Evolutionary conservation across 2,888 invertebrate genomes (phyloP), one percentile per base, ranked within the genome.

Genomic region (Perizoma affinitatum): DNA sequence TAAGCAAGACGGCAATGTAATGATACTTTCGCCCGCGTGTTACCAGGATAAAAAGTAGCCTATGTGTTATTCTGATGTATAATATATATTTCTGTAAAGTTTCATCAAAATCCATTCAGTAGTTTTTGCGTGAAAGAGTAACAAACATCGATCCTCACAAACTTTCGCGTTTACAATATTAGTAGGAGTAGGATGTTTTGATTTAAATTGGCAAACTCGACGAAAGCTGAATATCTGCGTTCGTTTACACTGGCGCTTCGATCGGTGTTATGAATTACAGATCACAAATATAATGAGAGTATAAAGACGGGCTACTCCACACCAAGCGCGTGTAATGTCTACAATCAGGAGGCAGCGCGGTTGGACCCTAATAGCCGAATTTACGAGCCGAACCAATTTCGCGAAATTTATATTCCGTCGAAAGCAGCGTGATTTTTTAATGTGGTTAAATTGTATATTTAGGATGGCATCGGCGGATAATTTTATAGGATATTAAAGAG

Each of bases 331-430:
- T 44, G 59, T 69, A 72, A 72, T 72, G 62, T 58, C 66, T 66
- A 70, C 69, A 62, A 70, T 71, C 69, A 71, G 52, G 35, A 22
- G 22, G 46, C 58, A 45, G 64, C 61, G 66, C 63, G 64, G 52
- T 58, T 56, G 58, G 48, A 44, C 52, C 61, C 58, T 72, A 72
- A 72, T 72, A 68, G 69, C 64, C 64, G 64, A 70, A 85, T 85
- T 85, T 85, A 84, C 69, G 82, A 83, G 71, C 61, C 66, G 68
- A 67, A 72, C 74, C 80, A 80, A 85, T 84, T 84, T 83, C 64
- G 82, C 79, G 44, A 80, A 82, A 84, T 84, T 84, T 83, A 84
- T 84, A 76, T 72, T 72, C 73, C 75, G 76, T 74, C 72, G 78
- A 74, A 68, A 70, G 73, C 75, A 76, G 75, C 82, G 78, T 71